phyloP scores from a whole-genome alignment of 2,888 invertebrate species.

The Blastobasis adustella region DNA sequence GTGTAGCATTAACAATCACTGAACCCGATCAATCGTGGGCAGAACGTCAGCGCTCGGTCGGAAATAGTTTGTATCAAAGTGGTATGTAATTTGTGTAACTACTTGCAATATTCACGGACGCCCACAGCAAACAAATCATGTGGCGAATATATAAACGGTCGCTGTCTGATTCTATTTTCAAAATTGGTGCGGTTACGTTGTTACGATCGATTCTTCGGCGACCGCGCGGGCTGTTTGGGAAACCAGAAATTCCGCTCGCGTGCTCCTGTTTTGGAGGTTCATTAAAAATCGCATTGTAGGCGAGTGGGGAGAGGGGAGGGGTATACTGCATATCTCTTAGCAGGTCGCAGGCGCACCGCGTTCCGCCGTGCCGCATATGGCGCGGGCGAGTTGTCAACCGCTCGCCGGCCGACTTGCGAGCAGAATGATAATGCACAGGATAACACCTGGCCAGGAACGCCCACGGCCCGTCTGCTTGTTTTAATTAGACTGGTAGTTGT shows the following conservation, averaged over 20 bases:
- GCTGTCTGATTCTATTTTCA: too few species aligned
- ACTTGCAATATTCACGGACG: constrained; percentile 9
- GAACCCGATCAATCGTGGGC: too few species aligned
- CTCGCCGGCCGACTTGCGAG: constrained; percentile 21
- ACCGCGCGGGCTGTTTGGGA: too few species aligned
- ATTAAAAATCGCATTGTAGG: constrained; percentile 28
- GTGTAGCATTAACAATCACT: too few species aligned
- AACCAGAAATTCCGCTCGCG: constrained; percentile 29
- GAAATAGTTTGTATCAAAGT: constrained; percentile 11
- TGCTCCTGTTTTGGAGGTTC: constrained; percentile 30
- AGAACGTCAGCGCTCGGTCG: background rate
- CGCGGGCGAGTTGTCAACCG: constrained; percentile 15
- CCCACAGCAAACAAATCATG: too few species aligned
- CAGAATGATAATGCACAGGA: constrained; percentile 55
- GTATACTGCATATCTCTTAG: constrained; percentile 30
- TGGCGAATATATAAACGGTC: too few species aligned
- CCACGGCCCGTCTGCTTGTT: constrained; percentile 13
- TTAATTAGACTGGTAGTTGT: too few species aligned
- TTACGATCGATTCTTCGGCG: too few species aligned
- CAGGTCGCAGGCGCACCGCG: constrained; percentile 20
- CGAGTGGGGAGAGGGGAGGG: constrained; percentile 10
- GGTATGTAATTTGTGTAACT: constrained; percentile 18
- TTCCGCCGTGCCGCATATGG: constrained; percentile 23
- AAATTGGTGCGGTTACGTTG: too few species aligned
- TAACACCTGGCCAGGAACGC: constrained; percentile 51